phyloP scores from a whole-genome alignment of 2,797 vertebrate genomes.

The Dermochelys coriacea region DNA sequence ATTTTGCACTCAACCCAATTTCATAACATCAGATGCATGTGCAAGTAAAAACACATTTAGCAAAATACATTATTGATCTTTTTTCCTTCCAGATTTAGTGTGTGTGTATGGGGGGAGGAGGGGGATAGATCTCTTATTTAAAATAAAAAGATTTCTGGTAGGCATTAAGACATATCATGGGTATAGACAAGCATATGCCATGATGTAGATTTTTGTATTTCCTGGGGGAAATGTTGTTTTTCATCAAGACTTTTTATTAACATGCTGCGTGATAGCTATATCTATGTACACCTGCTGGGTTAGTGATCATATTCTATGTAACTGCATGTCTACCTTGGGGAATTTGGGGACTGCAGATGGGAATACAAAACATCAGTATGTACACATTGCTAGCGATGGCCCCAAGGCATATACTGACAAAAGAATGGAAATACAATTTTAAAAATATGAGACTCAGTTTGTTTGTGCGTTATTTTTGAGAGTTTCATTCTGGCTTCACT shows the following conservation, averaged over 20 bases:
- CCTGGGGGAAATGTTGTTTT: not conserved
- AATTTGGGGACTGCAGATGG: not conserved
- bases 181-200: not conserved
- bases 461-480: not conserved
- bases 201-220: not conserved
- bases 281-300: not conserved
- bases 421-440: not conserved
- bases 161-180: not conserved
- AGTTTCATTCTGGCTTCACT: not conserved
- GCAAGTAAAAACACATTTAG: constrained; percentile 6
- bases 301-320: constrained; percentile 5
- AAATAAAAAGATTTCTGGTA: not conserved
- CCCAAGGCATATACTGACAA: not conserved
- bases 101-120: not conserved
- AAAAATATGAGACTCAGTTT: not conserved
- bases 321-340: accelerated
- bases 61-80: not conserved
- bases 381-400: not conserved
- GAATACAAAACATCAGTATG: not conserved
- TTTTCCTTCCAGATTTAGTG: constrained; percentile 1
- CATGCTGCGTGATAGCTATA: not conserved
- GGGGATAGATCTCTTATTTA: not conserved
- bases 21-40: not conserved
- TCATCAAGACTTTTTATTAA: not conserved
- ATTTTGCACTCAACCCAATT: not conserved